Evolutionary conservation across 2,113 vertebrate genomes (phyloP).

Genomic region (Macroglossus sobrinus): DNA sequence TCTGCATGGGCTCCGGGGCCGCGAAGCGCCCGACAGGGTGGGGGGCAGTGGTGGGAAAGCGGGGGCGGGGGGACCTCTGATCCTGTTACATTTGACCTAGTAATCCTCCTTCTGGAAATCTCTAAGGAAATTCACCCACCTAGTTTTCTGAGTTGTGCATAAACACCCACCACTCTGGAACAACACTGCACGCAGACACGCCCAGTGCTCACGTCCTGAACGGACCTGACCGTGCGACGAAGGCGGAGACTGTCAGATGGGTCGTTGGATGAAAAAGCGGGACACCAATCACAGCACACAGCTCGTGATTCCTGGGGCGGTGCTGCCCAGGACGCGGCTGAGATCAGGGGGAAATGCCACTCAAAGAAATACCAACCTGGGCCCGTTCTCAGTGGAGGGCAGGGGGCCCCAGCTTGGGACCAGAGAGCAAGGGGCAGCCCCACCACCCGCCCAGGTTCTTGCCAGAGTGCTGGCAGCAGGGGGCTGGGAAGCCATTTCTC

Average conservation of each 20-base stretch:
- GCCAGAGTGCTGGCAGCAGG: background rate
- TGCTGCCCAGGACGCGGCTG: accelerated
- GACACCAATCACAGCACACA: background rate
- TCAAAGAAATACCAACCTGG: background rate
- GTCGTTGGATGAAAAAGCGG: background rate
- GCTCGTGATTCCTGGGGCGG: background rate
- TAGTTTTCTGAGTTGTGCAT: background rate
- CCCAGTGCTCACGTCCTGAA: background rate
- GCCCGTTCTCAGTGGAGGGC: background rate
- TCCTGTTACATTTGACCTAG: background rate
- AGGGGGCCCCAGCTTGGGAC: background rate
- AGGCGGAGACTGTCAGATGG: background rate
- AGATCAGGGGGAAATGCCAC: background rate
- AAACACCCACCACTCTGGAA: background rate
- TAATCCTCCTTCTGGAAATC: background rate
- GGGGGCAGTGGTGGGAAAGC: background rate
- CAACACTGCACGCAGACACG: background rate
- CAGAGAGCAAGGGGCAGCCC: background rate
- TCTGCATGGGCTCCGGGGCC: background rate
- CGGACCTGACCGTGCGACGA: background rate
- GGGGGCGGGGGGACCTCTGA: background rate
- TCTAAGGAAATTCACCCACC: background rate
- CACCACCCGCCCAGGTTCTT: background rate
- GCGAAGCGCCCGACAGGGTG: no score
- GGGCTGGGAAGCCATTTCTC: background rate